phyloP scores from a whole-genome alignment of 2,113 vertebrate species.

The Austrofundulus limnaeus region DNA sequence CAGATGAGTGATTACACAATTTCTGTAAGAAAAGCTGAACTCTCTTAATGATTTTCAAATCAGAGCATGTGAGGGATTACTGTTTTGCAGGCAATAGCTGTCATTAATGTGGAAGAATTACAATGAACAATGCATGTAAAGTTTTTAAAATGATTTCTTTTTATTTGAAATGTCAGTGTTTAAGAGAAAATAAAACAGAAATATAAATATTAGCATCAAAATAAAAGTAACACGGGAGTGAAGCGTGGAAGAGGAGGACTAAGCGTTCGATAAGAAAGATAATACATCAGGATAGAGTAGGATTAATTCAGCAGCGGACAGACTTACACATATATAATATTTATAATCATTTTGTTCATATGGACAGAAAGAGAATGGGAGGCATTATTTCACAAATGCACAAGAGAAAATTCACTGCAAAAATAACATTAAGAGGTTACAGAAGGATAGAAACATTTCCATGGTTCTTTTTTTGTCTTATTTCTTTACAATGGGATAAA shows the following conservation, averaged over 20 bases:
- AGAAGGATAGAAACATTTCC: constrained; percentile 76
- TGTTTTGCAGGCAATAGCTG: neutral
- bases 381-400: constrained; percentile 88
- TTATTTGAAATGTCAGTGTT: constrained; percentile 94
- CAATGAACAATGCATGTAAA: constrained; percentile 22
- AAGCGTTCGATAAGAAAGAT: constrained; percentile 91
- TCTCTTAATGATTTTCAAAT: too few species aligned
- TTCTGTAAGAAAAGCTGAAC: too few species aligned
- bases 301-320: constrained; percentile 89
- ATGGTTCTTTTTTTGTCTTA: constrained; percentile 69
- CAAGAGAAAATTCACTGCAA: constrained; percentile 81
- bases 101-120: neutral
- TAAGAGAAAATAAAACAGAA: constrained; percentile 93
- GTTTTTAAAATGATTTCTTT: constrained; percentile 78
- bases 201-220: constrained; percentile 99
- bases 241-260: constrained; percentile 76
- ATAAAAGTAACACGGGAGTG: constrained; percentile 90
- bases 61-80: too few species aligned
- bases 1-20: neutral
- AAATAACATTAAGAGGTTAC: constrained; percentile 77
- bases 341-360: constrained; percentile 83
- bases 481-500: constrained; percentile 78
- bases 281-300: constrained; percentile 90
- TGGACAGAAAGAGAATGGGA: constrained; percentile 84
- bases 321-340: constrained; percentile 83